Conservation (phyloP, 2,113 vertebrate genomes). For the Chascanopsetta lugubris region DNA sequence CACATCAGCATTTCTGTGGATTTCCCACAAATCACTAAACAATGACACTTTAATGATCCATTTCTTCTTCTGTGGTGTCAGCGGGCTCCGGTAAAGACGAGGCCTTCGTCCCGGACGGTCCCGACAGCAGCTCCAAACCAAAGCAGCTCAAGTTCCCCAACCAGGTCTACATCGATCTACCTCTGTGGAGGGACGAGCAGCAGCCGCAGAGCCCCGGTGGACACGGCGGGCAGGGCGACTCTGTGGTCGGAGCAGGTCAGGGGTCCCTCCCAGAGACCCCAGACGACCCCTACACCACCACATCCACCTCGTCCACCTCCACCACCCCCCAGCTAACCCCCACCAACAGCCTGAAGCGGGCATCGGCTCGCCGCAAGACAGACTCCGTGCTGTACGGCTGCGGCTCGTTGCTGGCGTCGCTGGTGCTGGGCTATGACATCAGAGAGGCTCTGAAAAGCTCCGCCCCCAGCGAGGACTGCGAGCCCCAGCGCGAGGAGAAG, state of each 20-base stretch:
- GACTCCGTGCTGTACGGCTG: constrained; percentile 87
- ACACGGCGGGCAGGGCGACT: constrained; percentile 69
- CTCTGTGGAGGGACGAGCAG: constrained; percentile 91
- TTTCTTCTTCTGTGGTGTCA: constrained; percentile 19
- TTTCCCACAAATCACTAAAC: too few species aligned
- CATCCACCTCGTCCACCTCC: constrained; percentile 83
- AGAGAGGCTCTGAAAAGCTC: constrained; percentile 80
- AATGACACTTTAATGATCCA: too few species aligned
- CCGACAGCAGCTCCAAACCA: constrained; percentile 87
- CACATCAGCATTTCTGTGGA: too few species aligned
- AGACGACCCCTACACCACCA: constrained; percentile 82
- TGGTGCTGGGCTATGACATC: constrained; percentile 89
- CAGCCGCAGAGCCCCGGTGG: constrained; percentile 62
- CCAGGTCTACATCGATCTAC: constrained; percentile 90
- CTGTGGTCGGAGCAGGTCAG: constrained; percentile 39
- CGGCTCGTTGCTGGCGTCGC: constrained; percentile 85
- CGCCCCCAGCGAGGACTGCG: constrained; percentile 77
- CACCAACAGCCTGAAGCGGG: constrained; percentile 84
- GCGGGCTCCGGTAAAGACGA: constrained; percentile 82
- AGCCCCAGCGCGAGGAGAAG: constrained; percentile 84
- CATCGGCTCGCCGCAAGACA: constrained; percentile 79
- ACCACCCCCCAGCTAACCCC: constrained; percentile 88
- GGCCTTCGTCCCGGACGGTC: constrained; percentile 74
- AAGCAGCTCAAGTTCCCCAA: constrained; percentile 89
- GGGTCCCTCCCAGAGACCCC: constrained; percentile 71